These are phyloP conservation scores for Tringa solitaria DNA, from an alignment of 2,113 vertebrate species.

Conservation along the genomic window DNA sequence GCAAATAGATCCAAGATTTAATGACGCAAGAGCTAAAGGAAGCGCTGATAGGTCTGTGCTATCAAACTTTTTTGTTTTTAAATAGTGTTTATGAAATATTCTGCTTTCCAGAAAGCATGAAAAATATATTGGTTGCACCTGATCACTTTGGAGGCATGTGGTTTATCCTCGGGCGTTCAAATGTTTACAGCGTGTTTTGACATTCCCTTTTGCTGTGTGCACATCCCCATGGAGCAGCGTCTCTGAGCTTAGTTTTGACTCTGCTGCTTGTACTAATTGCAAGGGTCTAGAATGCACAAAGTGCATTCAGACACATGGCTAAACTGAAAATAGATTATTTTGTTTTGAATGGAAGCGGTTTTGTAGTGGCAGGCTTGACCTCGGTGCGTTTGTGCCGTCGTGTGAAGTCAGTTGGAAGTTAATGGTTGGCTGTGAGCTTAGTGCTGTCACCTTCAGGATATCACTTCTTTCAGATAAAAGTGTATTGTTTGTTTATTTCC, in stretches of 20 bases:
- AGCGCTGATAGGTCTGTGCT: background rate
- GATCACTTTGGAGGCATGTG: rapidly evolving
- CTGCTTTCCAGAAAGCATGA: background rate
- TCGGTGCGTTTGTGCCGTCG: rapidly evolving
- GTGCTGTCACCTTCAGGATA: rapidly evolving
- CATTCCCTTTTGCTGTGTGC: rapidly evolving
- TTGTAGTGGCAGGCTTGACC: background rate
- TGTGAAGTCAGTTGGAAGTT: background rate
- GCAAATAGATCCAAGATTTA: background rate
- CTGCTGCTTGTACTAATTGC: background rate
- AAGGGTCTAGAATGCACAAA: background rate
- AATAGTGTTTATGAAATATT: background rate
- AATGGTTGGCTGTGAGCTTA: background rate
- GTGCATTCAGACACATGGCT: background rate
- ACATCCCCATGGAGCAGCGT: rapidly evolving
- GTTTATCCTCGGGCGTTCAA: background rate
- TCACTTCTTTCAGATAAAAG: background rate
- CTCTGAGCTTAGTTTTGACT: background rate
- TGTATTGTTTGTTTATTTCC: background rate
- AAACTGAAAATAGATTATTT: background rate
- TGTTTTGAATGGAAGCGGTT: background rate
- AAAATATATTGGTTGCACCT: background rate
- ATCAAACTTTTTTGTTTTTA: background rate
- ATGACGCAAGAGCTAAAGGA: background rate
- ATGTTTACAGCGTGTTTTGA: background rate